Base-by-base conservation (phyloP, 64 coral and sea anemone species). In the Astreopora myriophthalma region DNA sequence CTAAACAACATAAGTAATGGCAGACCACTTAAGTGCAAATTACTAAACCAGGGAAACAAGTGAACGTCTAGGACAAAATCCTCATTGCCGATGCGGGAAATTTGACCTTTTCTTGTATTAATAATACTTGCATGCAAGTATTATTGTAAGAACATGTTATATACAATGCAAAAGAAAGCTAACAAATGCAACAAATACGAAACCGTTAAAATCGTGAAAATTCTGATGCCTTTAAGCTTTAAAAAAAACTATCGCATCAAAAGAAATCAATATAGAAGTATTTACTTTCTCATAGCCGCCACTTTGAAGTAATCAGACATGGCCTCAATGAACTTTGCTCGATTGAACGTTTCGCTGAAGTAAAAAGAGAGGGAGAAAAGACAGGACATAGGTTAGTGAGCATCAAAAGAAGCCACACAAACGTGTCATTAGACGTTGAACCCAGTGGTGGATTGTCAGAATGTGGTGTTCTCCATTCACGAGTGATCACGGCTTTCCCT, bases 261-360 rank as follows among this genome's bases (percentile, higher is more conserved):
- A n/a, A n/a, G n/a, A n/a, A n/a, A n/a, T n/a, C n/a, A n/a, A n/a
- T n/a, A n/a, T 24, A 1, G 30, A 51, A 30, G 38, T 42, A 8
- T 66, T 55, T 85, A 92, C 94, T 85, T 96, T 48, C 70, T 89
- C 44, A 71, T 75, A 30, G 55, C 64, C 10, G 86, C 75, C 12
- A 52, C 9, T 26, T 79, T 96, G 77, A 89, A 93, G 30, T 89
- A 96, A 12, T 93, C 91, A 29, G 95, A 85, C 49, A 96, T 74
- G 7, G 95, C 80, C 79, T 96, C 95, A 20, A 96, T 86, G 42
- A 93, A 48, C 67, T 93, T 93, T 22, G 64, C 69, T 78, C 95
- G 77, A 31, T 96, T 86, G 65, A 93, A 74, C 28, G 84, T 38
- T 6, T 71, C 20, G 38, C 95, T 96, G 67, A 67, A 73, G 52